These are phyloP conservation scores for Papilio elwesi DNA, from an alignment of 2,888 invertebrate genomes.

Conservation along the genomic window DNA sequence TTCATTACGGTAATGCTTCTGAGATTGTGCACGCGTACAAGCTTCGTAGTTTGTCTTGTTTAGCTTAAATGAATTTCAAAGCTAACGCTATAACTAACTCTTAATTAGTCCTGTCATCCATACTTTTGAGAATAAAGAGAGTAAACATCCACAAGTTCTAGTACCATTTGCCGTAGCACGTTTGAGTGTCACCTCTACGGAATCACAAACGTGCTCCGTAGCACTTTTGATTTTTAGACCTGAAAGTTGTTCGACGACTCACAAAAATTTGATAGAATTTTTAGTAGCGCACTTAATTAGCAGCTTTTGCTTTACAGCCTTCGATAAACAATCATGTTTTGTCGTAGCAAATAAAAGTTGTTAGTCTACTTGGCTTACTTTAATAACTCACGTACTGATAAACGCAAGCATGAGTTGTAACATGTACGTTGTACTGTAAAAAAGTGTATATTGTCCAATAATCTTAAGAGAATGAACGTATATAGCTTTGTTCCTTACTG, in stretches of 20 bases:
- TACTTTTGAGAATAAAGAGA: background rate
- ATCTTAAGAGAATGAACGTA: too few species aligned
- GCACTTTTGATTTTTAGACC: background rate
- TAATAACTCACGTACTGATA: too few species aligned
- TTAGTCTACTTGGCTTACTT: too few species aligned
- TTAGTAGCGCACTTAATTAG: background rate
- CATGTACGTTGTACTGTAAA: too few species aligned
- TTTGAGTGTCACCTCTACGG: background rate
- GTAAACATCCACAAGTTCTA: background rate
- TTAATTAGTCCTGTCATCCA: background rate
- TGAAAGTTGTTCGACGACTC: background rate
- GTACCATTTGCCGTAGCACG: background rate
- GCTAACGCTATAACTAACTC: background rate
- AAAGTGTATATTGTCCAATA: too few species aligned
- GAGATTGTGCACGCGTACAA: conserved; percentile 10
- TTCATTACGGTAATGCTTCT: conserved; percentile 13
- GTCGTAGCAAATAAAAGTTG: too few species aligned
- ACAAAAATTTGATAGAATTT: background rate
- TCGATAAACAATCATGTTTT: background rate
- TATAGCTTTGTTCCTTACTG: too few species aligned
- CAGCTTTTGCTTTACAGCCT: background rate
- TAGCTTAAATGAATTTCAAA: conserved; percentile 4
- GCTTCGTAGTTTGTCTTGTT: conserved; percentile 9
- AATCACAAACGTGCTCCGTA: background rate
- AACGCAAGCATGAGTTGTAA: too few species aligned